Evolutionary conservation across 1,140 invertebrate species (phyloP).

Genomic region (Heliconius hermathena): DNA sequence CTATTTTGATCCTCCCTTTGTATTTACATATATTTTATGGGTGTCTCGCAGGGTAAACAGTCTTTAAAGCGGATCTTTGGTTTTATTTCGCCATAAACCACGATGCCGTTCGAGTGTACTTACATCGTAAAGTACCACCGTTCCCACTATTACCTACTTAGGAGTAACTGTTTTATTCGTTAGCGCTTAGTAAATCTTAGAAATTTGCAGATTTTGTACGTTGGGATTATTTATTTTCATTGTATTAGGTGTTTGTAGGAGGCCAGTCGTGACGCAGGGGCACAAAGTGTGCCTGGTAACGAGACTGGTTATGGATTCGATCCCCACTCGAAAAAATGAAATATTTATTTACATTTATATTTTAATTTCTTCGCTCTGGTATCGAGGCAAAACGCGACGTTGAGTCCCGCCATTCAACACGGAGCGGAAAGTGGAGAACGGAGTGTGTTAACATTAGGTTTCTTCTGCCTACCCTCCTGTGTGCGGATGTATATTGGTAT

Average conservation of each 20-base stretch:
- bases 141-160: not conserved
- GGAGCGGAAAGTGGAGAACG: too few relatives aligned
- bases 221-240: not conserved
- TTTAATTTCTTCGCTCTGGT: too few relatives aligned
- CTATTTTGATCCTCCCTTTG: not conserved
- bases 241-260: not conserved
- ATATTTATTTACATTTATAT: too few relatives aligned
- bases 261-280: too few relatives aligned
- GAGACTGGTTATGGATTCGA: too few relatives aligned
- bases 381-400: too few relatives aligned
- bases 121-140: conserved; percentile 9
- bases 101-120: not conserved
- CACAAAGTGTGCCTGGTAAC: too few relatives aligned
- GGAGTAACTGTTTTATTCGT: not conserved
- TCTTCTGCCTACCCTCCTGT: too few relatives aligned
- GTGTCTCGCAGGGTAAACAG: conserved; percentile 1
- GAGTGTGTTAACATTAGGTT: too few relatives aligned
- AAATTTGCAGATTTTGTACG: not conserved
- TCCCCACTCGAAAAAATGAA: too few relatives aligned
- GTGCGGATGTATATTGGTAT: too few relatives aligned
- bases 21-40: conserved; percentile 6
- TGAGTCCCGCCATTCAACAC: too few relatives aligned
- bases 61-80: conserved; percentile 15
- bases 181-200: not conserved
- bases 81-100: conserved; percentile 19